These are phyloP conservation scores for Pinctada fucata DNA, from an alignment of 2,888 invertebrate genomes.

Conservation along the genomic window DNA sequence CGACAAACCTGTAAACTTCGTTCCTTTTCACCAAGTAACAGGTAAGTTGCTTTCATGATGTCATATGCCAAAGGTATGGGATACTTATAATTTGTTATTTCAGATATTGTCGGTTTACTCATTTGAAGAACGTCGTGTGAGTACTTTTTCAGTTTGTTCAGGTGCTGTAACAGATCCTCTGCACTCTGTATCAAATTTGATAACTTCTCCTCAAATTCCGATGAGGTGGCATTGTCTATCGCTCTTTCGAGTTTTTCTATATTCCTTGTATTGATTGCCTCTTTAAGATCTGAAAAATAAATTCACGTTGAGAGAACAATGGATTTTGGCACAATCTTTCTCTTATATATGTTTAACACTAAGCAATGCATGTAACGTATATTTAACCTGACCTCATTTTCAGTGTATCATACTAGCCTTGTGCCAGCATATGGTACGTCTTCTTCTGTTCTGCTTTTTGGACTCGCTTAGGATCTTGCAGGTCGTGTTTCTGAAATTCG, in stretches of 20 bases:
- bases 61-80: constrained; percentile 46
- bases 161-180: constrained; percentile 52
- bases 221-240: constrained; percentile 43
- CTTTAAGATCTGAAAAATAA: constrained; percentile 42
- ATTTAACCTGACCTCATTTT: too few species aligned
- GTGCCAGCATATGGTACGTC: constrained; percentile 44
- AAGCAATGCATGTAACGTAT: too few species aligned
- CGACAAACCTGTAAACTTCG: constrained; percentile 39
- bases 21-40: constrained; percentile 50
- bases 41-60: constrained; percentile 54
- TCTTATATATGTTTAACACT: not conserved
- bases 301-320: not conserved
- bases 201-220: constrained; percentile 44
- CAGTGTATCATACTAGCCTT: constrained; percentile 33
- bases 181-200: constrained; percentile 49
- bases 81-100: constrained; percentile 53
- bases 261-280: constrained; percentile 51
- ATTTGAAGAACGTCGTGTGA: constrained; percentile 56
- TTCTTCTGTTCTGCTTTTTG: constrained; percentile 43
- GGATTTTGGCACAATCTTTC: not conserved
- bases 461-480: constrained; percentile 56
- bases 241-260: constrained; percentile 49
- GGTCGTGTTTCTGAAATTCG: constrained; percentile 45
- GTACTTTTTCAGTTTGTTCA: constrained; percentile 48
- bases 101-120: constrained; percentile 56